phyloP scores from a whole-genome alignment of 2,888 invertebrate genomes.

The Leucozona laternaria region DNA sequence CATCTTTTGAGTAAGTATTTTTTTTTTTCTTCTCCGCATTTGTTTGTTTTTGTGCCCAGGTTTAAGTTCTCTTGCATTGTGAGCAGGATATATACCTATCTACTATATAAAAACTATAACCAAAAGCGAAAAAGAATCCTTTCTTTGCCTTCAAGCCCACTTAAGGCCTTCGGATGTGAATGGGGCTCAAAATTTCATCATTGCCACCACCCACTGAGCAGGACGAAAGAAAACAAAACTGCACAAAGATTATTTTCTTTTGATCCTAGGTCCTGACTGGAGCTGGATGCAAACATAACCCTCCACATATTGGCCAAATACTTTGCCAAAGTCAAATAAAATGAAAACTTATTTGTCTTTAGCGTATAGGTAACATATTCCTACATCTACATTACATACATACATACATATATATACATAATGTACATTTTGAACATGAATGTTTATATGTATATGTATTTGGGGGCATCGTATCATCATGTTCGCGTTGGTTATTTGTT shows the following conservation, averaged over 20 bases:
- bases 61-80: slow-evolving; percentile 64
- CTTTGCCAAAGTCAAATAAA: slow-evolving; percentile 73
- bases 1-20: slow-evolving; percentile 30
- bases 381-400: background rate
- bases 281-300: slow-evolving; percentile 64
- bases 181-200: slow-evolving; percentile 61
- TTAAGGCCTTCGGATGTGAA: slow-evolving; percentile 29
- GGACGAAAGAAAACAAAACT: slow-evolving; percentile 51
- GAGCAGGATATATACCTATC: slow-evolving; percentile 31
- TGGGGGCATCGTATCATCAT: slow-evolving; percentile 15
- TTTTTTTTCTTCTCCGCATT: background rate
- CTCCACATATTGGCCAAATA: slow-evolving; percentile 67
- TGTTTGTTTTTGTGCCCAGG: slow-evolving; percentile 46
- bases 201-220: slow-evolving; percentile 70
- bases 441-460: background rate
- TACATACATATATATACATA: background rate
- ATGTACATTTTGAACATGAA: background rate
- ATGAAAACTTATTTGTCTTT: slow-evolving; percentile 74
- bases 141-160: slow-evolving; percentile 39
- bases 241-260: slow-evolving; percentile 75
- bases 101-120: slow-evolving; percentile 66
- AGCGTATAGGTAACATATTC: background rate
- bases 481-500: slow-evolving; percentile 48
- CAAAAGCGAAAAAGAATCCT: slow-evolving; percentile 50
- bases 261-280: slow-evolving; percentile 33